These are phyloP conservation scores for Drosophila dives DNA, from an alignment of 2,888 invertebrate genomes.

Conservation along the genomic window DNA sequence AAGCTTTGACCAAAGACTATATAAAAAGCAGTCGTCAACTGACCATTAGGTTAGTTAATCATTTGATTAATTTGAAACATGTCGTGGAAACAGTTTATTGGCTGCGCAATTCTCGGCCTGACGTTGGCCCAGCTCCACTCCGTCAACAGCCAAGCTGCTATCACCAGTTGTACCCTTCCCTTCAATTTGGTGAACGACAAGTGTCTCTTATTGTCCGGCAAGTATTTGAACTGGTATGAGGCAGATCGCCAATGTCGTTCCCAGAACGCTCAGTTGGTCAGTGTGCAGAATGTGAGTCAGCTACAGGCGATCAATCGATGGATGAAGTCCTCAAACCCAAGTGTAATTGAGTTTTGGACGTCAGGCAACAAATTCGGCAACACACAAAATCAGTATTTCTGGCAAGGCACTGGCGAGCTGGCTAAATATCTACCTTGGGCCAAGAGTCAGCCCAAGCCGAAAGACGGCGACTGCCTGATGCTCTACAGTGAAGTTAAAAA, in stretches of 20 bases:
- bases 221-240: slow-evolving; percentile 47
- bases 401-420: slow-evolving; percentile 53
- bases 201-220: slow-evolving; percentile 21
- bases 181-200: slow-evolving; percentile 51
- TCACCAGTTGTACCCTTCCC: slow-evolving; percentile 27
- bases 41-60: slow-evolving; percentile 14
- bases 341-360: slow-evolving; percentile 50
- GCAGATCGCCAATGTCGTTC: slow-evolving; percentile 60
- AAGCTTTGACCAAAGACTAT: neutral
- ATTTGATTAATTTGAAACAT: neutral
- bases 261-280: slow-evolving; percentile 43
- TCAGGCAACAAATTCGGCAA: slow-evolving; percentile 53
- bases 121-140: slow-evolving; percentile 7
- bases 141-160: slow-evolving; percentile 14
- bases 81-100: slow-evolving; percentile 21
- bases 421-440: slow-evolving; percentile 51
- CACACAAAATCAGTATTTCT: slow-evolving; percentile 34
- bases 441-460: slow-evolving; percentile 28
- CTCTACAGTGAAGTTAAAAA: neutral
- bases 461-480: slow-evolving; percentile 7
- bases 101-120: slow-evolving; percentile 13
- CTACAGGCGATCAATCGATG: slow-evolving; percentile 31
- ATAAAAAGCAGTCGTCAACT: neutral
- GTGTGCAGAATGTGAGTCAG: slow-evolving; percentile 43
- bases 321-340: slow-evolving; percentile 9